Evolutionary conservation across 2,797 vertebrate genomes (phyloP).

Genomic region (Takifugu ocellatus): DNA sequence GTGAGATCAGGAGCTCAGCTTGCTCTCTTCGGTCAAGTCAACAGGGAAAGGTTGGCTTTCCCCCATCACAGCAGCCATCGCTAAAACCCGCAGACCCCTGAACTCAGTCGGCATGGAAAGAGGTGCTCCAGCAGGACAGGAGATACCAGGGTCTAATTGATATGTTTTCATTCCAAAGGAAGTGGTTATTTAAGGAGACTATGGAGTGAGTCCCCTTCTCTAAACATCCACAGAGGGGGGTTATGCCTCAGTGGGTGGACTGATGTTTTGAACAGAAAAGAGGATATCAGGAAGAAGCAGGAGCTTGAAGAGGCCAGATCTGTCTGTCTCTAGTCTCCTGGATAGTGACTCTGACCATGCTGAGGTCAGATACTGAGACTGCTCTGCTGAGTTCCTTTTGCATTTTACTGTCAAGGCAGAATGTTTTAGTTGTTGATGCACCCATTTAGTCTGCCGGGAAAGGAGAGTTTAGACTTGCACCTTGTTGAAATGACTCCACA

Average conservation of each 20-base stretch:
- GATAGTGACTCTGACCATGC: no score
- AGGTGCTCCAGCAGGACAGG: constrained; percentile 51
- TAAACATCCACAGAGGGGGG: constrained; percentile 53
- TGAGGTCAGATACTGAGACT: no score
- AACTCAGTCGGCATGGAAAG: constrained; percentile 36
- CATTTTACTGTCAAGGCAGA: constrained; percentile 6
- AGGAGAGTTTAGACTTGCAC: constrained; percentile 31
- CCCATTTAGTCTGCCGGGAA: constrained; percentile 54
- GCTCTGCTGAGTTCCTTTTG: no score
- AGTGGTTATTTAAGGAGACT: constrained; percentile 71
- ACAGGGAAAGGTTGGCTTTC: constrained; percentile 63
- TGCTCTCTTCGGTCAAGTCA: constrained; percentile 73
- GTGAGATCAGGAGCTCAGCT: constrained; percentile 69
- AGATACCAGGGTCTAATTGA: constrained; percentile 60
- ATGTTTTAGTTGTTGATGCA: constrained; percentile 12
- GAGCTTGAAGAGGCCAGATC: constrained; percentile 7
- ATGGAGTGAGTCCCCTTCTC: constrained; percentile 52
- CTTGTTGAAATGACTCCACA: constrained; percentile 56
- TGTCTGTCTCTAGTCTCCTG: neutral
- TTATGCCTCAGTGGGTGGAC: constrained; percentile 49
- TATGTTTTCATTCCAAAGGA: constrained; percentile 71
- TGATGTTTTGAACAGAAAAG: constrained; percentile 59
- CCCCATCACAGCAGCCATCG: constrained; percentile 55
- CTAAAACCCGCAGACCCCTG: constrained; percentile 48
- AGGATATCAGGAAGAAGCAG: constrained; percentile 22